These are phyloP conservation scores for Thomomys bottae DNA, from an alignment of 2,113 vertebrate genomes.

Conservation along the genomic window DNA sequence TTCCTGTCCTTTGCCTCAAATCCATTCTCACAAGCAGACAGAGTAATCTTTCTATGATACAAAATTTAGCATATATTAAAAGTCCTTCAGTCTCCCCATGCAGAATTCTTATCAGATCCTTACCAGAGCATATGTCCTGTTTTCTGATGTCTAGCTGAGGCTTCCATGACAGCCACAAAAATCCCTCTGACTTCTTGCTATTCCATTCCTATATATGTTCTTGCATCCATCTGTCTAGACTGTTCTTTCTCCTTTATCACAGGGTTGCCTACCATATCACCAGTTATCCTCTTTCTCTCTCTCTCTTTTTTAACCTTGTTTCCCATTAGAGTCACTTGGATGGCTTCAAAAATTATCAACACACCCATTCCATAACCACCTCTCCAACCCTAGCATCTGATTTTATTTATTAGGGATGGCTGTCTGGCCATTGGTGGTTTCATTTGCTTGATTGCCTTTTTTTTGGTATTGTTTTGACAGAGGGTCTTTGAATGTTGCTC, in stretches of 20 bases:
- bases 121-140: not conserved
- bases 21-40: not conserved
- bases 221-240: not conserved
- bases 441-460: not conserved
- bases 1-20: not conserved
- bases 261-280: not conserved
- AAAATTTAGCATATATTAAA: not conserved
- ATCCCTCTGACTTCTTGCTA: not conserved
- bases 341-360: not conserved
- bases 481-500: not conserved
- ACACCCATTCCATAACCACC: not conserved
- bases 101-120: not conserved
- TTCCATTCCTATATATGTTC: rapidly evolving
- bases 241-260: not conserved
- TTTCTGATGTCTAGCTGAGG: not conserved
- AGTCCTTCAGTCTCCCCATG: not conserved
- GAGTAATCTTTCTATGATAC: not conserved
- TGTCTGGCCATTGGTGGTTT: not conserved
- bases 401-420: not conserved
- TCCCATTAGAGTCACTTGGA: not conserved
- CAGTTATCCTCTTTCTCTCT: not conserved
- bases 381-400: not conserved
- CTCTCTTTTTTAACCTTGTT: not conserved
- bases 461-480: not conserved
- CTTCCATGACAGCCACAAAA: not conserved